Percentiles rank a stretch among this genome's conserved stretches.
phyloP scores from a whole-genome alignment of 2,113 vertebrate genomes.

The Hiodon alosoides region DNA sequence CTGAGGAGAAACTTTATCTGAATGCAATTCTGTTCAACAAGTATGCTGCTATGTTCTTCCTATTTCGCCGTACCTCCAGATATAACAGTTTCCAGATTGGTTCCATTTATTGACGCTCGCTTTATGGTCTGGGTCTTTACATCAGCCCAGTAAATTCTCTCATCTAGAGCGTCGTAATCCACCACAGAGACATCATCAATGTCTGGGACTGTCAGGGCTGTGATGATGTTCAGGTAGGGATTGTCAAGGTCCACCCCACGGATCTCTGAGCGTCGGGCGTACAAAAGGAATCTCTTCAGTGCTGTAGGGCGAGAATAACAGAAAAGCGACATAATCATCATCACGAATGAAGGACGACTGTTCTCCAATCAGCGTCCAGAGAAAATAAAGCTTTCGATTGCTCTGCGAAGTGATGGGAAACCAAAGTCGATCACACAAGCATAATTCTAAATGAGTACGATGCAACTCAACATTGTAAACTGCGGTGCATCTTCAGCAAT shows the following conservation, averaged over 20 bases:
- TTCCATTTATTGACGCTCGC: conserved; percentile 78
- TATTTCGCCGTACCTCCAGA: conserved; percentile 65
- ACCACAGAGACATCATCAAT: conserved; percentile 79
- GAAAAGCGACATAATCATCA: conserved; percentile 1
- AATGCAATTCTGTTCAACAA: background rate
- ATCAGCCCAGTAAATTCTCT: conserved; percentile 80
- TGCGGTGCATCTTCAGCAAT: background rate
- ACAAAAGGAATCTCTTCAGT: conserved; percentile 78
- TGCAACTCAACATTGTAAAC: background rate
- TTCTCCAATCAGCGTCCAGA: background rate
- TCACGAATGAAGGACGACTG: background rate
- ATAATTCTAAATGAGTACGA: background rate
- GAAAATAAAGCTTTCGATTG: background rate
- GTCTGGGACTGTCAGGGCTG: conserved; percentile 78
- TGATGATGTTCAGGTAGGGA: conserved; percentile 82
- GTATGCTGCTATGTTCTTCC: background rate
- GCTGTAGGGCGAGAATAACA: conserved; percentile 52
- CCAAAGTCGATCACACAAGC: background rate
- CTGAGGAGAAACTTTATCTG: background rate
- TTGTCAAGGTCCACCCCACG: conserved; percentile 82
- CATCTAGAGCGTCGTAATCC: conserved; percentile 75
- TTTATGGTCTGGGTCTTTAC: conserved; percentile 81
- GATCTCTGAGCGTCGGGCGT: conserved; percentile 76
- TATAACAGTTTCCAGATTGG: conserved; percentile 73
- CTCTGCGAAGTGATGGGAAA: background rate